Percentiles rank a stretch among this genome's conserved stretches.
phyloP scores from a whole-genome alignment of 1,140 invertebrate genomes.

The Ceratina calcarata region DNA sequence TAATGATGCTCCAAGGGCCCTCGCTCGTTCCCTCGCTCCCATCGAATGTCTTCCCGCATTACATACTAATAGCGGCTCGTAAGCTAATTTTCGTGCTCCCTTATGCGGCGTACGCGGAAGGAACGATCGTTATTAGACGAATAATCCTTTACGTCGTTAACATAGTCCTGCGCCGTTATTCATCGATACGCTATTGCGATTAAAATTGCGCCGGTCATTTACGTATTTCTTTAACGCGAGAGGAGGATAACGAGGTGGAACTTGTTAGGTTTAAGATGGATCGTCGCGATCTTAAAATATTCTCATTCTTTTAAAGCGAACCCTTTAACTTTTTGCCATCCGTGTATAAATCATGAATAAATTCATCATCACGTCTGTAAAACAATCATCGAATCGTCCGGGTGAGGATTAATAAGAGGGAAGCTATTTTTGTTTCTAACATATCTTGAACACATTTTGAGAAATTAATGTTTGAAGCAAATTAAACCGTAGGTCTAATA shows the following conservation, averaged over 20 bases:
- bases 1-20: constrained; percentile 17
- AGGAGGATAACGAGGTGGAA: not conserved
- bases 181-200: constrained; percentile 30
- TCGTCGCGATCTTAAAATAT: not conserved
- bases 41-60: constrained; percentile 10
- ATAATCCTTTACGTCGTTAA: constrained; percentile 28
- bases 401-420: too few relatives aligned
- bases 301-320: too few relatives aligned
- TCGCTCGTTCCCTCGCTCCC: too few relatives aligned
- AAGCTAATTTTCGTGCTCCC: constrained; percentile 50
- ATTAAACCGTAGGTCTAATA: not conserved
- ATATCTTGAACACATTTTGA: not conserved
- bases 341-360: too few relatives aligned
- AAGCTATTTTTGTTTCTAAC: not conserved
- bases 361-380: too few relatives aligned
- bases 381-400: too few relatives aligned
- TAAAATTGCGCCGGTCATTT: not conserved
- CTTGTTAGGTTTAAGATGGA: not conserved
- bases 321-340: too few relatives aligned
- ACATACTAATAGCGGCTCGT: constrained; percentile 30
- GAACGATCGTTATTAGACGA: constrained; percentile 36
- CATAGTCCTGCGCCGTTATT: constrained; percentile 37
- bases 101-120: constrained; percentile 58
- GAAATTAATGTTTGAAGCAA: not conserved
- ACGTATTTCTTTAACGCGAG: not conserved